Base-by-base conservation (phyloP, 37 sponge, comb jelly and placozoan genomes). In the Hexactinellida sp. region DNA sequence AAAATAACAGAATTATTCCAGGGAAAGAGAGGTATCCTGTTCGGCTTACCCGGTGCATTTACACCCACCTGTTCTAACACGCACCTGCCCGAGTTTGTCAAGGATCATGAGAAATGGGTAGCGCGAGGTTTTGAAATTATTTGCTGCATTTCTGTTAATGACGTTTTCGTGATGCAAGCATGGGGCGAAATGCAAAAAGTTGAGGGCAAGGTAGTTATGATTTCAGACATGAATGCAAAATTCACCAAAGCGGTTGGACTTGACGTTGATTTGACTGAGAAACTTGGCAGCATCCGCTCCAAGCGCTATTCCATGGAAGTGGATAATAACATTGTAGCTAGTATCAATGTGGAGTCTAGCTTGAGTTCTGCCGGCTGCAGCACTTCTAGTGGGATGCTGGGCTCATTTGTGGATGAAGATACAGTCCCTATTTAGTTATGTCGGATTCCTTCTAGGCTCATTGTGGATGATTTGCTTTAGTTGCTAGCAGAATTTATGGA, bases 31-130 rank as follows among this genome's bases (percentile, higher is more conserved):
- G 98, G 98, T 0, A 86, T 97, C 39, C 47, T 97, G 0, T 94
- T 97, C 82, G 98, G 85, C 10, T 89, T 97, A 0, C 98, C 98
- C 25, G 98, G 98, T 5, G 98, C 98, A 36, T 97, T 97, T 83
- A 97, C 98, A 32, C 98, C 98, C 0, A 90, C 88, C 24, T 97
- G 98, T 63, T 82, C 47, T 41, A 13, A 5, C 5, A 41, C 47
- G 47, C 97, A 97, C 55, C 88, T 97, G 36, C 97, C 97, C 36
- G 94, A 94, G 16, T 97, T 90, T 85, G 38, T 97, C 0, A 37
- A 87, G 28, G 92, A 92, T 41, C 90, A 54, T 76, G 91, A 94
- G 19, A 86, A 88, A 76, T 39, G 92, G 38, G 94, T 38, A 24
- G 47, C 10, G 13, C 13, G 5, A 41, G 47, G 47, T 16, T 63